Percentiles rank a stretch among this genome's conserved stretches.
phyloP scores from a whole-genome alignment of 2,113 vertebrate species.

The Oreochromis tanganicae region DNA sequence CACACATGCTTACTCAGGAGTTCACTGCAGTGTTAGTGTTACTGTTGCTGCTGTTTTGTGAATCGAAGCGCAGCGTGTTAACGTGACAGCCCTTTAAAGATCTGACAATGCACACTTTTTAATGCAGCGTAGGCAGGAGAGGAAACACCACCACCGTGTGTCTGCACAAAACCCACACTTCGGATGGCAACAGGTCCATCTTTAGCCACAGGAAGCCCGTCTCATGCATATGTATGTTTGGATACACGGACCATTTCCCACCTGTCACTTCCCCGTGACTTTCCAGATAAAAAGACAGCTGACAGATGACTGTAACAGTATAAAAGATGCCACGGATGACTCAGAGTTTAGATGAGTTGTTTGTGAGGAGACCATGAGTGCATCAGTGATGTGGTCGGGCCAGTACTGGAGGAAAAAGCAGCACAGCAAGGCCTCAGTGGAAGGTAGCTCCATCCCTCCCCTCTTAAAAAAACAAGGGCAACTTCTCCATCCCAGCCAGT shows the following conservation, averaged over 20 bases:
- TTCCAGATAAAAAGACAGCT: background rate
- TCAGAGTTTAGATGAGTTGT: background rate
- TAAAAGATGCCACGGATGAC: background rate
- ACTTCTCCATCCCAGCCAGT: background rate
- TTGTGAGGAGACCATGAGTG: background rate
- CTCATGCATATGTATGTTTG: background rate
- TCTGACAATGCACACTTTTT: background rate
- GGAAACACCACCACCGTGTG: background rate
- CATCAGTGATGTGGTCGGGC: background rate
- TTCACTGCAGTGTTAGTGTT: background rate
- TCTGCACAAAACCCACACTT: background rate
- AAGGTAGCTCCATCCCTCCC: background rate
- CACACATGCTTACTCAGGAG: slow-evolving; percentile 17
- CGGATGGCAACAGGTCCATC: background rate
- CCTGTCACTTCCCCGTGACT: background rate
- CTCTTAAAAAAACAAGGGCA: background rate
- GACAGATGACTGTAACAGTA: background rate
- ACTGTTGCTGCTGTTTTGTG: background rate
- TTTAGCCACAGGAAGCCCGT: background rate
- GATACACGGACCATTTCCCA: background rate
- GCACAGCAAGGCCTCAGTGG: background rate
- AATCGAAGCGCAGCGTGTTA: background rate
- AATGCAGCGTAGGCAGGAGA: background rate
- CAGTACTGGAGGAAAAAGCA: background rate
- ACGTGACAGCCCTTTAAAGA: background rate